phyloP scores from a whole-genome alignment of 2,113 vertebrate species.

The Pavo muticus region DNA sequence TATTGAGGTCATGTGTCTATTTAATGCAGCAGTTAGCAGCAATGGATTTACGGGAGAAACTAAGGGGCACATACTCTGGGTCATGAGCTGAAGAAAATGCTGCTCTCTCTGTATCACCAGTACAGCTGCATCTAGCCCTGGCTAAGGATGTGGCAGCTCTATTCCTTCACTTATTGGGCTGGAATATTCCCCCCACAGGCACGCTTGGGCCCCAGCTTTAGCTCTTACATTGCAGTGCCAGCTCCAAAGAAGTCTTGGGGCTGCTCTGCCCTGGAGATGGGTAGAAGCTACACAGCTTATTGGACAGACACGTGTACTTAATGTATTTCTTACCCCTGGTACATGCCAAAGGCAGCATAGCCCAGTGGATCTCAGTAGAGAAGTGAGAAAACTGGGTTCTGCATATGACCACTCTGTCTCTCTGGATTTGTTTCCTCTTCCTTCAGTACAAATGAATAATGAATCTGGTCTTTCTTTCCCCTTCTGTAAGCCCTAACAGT shows the following conservation, averaged over 20 bases:
- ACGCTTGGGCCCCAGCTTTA: background rate
- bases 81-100: slow-evolving; percentile 48
- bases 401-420: slow-evolving; percentile 42
- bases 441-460: slow-evolving; percentile 67
- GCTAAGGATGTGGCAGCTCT: background rate
- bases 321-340: slow-evolving; percentile 40
- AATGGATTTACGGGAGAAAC: slow-evolving; percentile 61
- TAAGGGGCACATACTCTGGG: slow-evolving; percentile 17
- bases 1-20: slow-evolving; percentile 59
- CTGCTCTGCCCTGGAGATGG: background rate
- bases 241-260: background rate
- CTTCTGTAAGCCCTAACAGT: slow-evolving; percentile 56
- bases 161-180: background rate
- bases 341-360: background rate
- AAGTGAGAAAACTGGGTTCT: background rate
- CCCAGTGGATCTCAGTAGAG: background rate
- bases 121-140: background rate
- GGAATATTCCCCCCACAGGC: background rate
- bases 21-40: slow-evolving; percentile 56
- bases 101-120: background rate
- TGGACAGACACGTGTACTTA: slow-evolving; percentile 64
- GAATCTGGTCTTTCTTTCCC: slow-evolving; percentile 62
- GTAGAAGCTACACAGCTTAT: background rate
- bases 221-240: background rate
- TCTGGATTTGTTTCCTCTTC: slow-evolving; percentile 45